Evolutionary conservation across 2,113 vertebrate genomes (phyloP), one percentile per base, ranked within the genome.

Genomic region (Nettapus auritus): DNA sequence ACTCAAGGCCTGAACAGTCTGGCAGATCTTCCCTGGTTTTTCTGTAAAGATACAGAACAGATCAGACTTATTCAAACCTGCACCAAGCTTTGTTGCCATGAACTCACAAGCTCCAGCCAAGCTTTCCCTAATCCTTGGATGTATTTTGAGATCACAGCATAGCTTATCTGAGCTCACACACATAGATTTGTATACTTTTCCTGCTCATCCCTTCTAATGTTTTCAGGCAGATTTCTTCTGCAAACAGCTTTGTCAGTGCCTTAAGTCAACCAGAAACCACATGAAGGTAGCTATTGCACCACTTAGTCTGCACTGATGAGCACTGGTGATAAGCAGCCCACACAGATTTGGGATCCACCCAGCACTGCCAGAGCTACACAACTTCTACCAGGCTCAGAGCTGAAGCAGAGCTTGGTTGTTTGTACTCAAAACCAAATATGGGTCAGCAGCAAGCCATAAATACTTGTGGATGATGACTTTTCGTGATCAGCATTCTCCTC

Each of bases 351-450:
- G 73, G 22, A 46, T 31, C 67, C 31, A 46, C 20, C 31, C 42
- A 22, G 17, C 33, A 5, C 16, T 29, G 6, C 14, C 7, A 13
- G 25, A 76, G 53, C 23, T 40, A 16, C 26, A 4, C 6, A 44
- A 15, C 5, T 66, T 11, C 40, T 62, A 1, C 1, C 19, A 50
- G 38, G 34, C 29, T 77, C 44, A n/a, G 62, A 40, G 48, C 25
- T 76, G 64, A 59, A 18, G 57, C 8, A 73, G 34, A 80, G 10
- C 42, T 38, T 63, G 48, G 11, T 16, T 46, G 28, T 57, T 82
- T 67, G 21, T 15, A 3, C 66, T 52, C 62, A 55, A 8, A 71
- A 42, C 36, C n/a, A 71, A 76, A 85, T 42, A 29, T 0, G 0
- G 42, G 21, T 33, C 44, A 82, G 34, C 34, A 31, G 29, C 52